Percentiles rank a stretch among this genome's conserved stretches.
phyloP scores from a whole-genome alignment of 2,888 invertebrate genomes.

The Bedellia somnulentella region DNA sequence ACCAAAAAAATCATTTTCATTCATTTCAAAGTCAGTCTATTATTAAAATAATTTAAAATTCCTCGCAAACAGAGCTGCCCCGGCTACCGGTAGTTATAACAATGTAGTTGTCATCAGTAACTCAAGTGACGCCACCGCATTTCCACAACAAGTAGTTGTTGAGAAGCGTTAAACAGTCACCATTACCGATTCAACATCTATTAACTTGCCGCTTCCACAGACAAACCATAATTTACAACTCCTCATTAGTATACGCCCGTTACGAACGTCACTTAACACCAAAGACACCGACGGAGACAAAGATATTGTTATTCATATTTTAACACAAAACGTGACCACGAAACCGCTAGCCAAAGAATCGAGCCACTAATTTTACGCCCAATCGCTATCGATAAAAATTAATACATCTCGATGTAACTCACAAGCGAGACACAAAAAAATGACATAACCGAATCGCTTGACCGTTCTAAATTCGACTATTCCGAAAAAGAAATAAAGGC shows the following conservation, averaged over 20 bases:
- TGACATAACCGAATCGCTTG: constrained; percentile 20
- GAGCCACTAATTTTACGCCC: constrained; percentile 47
- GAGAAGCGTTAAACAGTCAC: too few relatives aligned
- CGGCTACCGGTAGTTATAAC: too few relatives aligned
- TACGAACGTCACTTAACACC: constrained; percentile 28
- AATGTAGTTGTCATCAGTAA: too few relatives aligned
- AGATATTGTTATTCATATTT: constrained; percentile 29
- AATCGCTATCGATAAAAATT: constrained; percentile 50
- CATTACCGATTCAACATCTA: constrained; percentile 38
- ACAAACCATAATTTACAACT: constrained; percentile 38
- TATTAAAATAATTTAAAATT: too few relatives aligned
- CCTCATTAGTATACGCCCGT: constrained; percentile 43
- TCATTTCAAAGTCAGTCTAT: too few relatives aligned
- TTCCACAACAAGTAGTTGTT: too few relatives aligned
- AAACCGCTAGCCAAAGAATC: constrained; percentile 33
- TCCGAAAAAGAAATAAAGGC: constrained; percentile 31
- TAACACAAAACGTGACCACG: constrained; percentile 42
- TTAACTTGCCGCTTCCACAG: constrained; percentile 28
- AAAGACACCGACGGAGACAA: constrained; percentile 39
- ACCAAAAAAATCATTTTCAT: too few relatives aligned
- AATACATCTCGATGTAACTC: constrained; percentile 29
- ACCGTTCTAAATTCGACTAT: constrained; percentile 21
- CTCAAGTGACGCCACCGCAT: too few relatives aligned
- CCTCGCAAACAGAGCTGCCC: too few relatives aligned
- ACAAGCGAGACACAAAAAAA: constrained; percentile 25